Conservation (phyloP, 2,113 vertebrate genomes). For the Pteruthius melanotis region DNA sequence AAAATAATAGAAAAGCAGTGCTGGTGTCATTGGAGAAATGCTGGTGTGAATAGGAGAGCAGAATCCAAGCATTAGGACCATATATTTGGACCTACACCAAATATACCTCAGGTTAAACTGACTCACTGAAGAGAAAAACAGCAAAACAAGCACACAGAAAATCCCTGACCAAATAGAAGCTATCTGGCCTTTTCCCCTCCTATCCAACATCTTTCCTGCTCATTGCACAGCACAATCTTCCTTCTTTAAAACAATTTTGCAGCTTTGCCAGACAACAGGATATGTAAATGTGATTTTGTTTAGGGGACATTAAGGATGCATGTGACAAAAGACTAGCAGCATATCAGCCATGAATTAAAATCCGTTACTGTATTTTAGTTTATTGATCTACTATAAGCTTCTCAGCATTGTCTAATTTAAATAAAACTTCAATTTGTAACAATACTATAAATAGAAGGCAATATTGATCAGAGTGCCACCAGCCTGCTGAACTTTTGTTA, state of each 20-base stretch:
- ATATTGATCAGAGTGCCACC: conserved; percentile 71
- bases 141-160: neutral
- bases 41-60: neutral
- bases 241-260: neutral
- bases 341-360: conserved; percentile 66
- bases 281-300: neutral
- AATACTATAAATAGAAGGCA: conserved; percentile 77
- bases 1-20: neutral
- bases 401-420: conserved; percentile 75
- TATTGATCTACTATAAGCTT: conserved; percentile 62
- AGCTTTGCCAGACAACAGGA: neutral
- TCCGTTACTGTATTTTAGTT: conserved; percentile 71
- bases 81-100: neutral
- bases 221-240: neutral
- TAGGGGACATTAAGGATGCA: neutral
- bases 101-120: neutral
- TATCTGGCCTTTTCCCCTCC: neutral
- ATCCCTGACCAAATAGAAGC: neutral
- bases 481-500: conserved; percentile 70
- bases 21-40: neutral
- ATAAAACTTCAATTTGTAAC: conserved; percentile 80
- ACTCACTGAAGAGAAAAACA: neutral
- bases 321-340: conserved; percentile 24
- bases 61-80: neutral
- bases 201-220: neutral